Evolutionary conservation across 2,113 vertebrate species (phyloP), one percentile per base, ranked within the genome.

Genomic region (Tichodroma muraria): DNA sequence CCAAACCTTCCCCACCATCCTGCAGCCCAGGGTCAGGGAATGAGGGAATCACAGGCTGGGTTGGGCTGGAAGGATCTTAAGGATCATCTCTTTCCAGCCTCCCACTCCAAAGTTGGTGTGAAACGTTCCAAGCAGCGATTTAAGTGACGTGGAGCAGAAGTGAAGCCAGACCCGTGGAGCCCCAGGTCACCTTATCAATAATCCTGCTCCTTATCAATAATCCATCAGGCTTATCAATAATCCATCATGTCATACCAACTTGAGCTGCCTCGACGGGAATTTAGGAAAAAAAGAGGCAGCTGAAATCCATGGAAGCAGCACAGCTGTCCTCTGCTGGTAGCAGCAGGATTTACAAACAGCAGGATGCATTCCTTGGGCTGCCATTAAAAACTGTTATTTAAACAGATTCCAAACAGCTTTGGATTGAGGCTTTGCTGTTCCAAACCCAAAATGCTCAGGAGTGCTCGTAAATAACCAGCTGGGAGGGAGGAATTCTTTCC

Each of bases 291-390:
- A 27, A 33, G 5, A 38, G 3, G 31, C 37, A 59, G 50, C 60
- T 27, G 8, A 5, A 45, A 18, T 3, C 7, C 33, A 10, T 0
- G 21, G 64, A 33, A 89, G 86, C 13, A 81, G 82, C 89, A 78
- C 25, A 80, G 71, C 54, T 65, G 91, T 69, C 91, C 95, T 83
- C 95, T 96, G 94, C 93, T 83, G 94, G 94, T 2, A 28, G 79
- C 31, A 63, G 53, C 52, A 33, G 38, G 75, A 42, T 63, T 63
- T 71, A 10, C 27, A 44, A 60, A 47, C 8, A 52, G 38, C 4
- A 1, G 78, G 76, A 14, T 18, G 33, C 82, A 64, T 87, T 88
- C 59, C 85, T 83, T 0, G 6, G 40, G 72, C 86, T 76, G 80
- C 69, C 72, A 6, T 7, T 24, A 72, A 10, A 56, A 84, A 49